Evolutionary conservation across 2,113 vertebrate species (phyloP), one percentile per base, ranked within the genome.

Genomic region (Arizona elegans): DNA sequence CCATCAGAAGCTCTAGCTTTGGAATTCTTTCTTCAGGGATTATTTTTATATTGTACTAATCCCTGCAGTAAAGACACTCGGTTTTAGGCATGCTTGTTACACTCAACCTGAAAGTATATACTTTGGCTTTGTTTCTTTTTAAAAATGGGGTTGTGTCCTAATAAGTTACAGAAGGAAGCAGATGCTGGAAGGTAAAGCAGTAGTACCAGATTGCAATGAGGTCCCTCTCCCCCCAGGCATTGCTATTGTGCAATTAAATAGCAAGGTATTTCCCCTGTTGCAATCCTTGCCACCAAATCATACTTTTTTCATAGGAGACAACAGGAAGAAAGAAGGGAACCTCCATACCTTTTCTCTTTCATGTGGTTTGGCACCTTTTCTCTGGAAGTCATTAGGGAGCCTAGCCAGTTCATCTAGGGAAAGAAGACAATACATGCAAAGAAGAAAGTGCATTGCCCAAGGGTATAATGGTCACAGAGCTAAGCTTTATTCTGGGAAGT

Each of bases 321-420:
- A 92, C 81, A 90, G 19, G 91, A 94, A 89, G 91, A 90, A 92
- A 93, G 93, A 94, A 92, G 92, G 94, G 95, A 93, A 86, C 90
- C 93, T 93, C 91, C 65, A 24, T 3, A 17, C 87, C 87, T 86
- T 13, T 90, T 91, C 87, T 58, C 81, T 94, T 89, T 92, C 89
- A 93, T 95, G 95, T 47, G 94, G 96, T 92, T 96, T 96, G 97
- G 96, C 96, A 94, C 29, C 3, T 1, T 92, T 85, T 93, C 91
- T 86, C 11, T 52, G 93, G 91, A 94, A 94, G 50, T 0, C 65
- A 90, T 92, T 33, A 94, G 89, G 29, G 81, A 95, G 70, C 88
- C 89, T 88, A 85, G 94, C 1, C 70, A 1, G 92, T 93, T 96
- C 96, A 96, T 93, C 96, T 93, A 81, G 56, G 55, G 94, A 91